Base-by-base conservation (phyloP, 2,113 vertebrate genomes). In the Nestor notabilis region DNA sequence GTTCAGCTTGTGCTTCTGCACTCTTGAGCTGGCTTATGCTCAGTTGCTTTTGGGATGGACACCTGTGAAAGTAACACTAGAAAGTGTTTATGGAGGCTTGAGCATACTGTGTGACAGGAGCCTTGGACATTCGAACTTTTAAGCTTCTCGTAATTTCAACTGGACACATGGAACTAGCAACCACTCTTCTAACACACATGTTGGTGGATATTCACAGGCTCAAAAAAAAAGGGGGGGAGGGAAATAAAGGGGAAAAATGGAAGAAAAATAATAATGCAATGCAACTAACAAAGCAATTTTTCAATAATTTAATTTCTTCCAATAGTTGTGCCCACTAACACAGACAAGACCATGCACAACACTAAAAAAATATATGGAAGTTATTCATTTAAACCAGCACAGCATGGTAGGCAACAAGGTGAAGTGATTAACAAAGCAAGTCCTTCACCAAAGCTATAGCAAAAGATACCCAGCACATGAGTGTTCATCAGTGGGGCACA, bases 1-100 rank as follows among this genome's bases (percentile, higher is more conserved):
- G 1, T 23, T 61, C 33, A 33, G 29, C 46, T 24, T 31, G 58
- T 14, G 9, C 35, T 0, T 0, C 9, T 4, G 10, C 29, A 5
- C 25, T 50, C 74, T 64, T n/a, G 35, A 78, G 53, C 74, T 74
- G 58, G 18, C 18, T 8, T 0, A 1, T 10, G 49, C 58, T 84
- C 53, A 14, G 64, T 12, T 82, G 69, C 44, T 81, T 83, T 74
- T 25, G 25, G 65, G 69, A 50, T n/a, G 41, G 46, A 74, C 2
- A 0, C 0, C 0, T 11, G 24, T 2, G 5, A 61, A 91, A 35
- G 24, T 37, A 43, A 53, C 17, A 11, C 69, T 72, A 35, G 7
- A 7, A 74, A 31, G 23, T 20, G 20, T 52, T 90, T 37, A 61
- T 44, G 4, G 35, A 50, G 63, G 39, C 33, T 76, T 69, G 11